Evolutionary conservation across 1,140 invertebrate genomes (phyloP).

Genomic region (Paraescarpia echinospica): DNA sequence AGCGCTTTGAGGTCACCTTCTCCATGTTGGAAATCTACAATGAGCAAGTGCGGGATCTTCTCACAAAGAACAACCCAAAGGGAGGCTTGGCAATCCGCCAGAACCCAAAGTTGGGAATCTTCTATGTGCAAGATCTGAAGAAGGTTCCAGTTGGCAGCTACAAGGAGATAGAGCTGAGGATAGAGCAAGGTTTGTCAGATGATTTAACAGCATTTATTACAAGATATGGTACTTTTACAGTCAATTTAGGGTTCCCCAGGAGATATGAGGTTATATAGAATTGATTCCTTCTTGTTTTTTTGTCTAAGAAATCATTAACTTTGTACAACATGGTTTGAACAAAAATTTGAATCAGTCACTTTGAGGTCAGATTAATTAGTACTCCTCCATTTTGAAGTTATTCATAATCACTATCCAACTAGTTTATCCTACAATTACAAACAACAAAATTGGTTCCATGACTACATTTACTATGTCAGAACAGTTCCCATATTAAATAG

Average conservation of each 20-base stretch:
- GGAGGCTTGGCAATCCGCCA: constrained; percentile 57
- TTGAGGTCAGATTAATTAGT: neutral
- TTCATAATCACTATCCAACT: too few relatives aligned
- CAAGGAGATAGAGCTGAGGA: constrained; percentile 57
- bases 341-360: neutral
- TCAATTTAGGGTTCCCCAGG: neutral
- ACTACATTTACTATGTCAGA: too few relatives aligned
- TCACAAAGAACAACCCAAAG: constrained; percentile 56
- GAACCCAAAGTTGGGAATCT: constrained; percentile 56
- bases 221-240: neutral
- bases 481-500: too few relatives aligned
- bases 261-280: neutral
- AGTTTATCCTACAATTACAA: too few relatives aligned
- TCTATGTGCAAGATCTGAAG: constrained; percentile 58
- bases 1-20: constrained; percentile 59
- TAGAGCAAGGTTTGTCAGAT: constrained; percentile 52
- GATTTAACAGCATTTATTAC: neutral
- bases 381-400: too few relatives aligned
- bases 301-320: neutral
- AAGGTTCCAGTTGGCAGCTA: constrained; percentile 58
- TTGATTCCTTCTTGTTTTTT: neutral
- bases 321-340: neutral
- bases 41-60: constrained; percentile 58
- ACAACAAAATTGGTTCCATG: too few relatives aligned
- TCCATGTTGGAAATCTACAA: constrained; percentile 62